These are phyloP conservation scores for Melinaea marsaeus DNA, from an alignment of 2,888 invertebrate species.

Conservation along the genomic window DNA sequence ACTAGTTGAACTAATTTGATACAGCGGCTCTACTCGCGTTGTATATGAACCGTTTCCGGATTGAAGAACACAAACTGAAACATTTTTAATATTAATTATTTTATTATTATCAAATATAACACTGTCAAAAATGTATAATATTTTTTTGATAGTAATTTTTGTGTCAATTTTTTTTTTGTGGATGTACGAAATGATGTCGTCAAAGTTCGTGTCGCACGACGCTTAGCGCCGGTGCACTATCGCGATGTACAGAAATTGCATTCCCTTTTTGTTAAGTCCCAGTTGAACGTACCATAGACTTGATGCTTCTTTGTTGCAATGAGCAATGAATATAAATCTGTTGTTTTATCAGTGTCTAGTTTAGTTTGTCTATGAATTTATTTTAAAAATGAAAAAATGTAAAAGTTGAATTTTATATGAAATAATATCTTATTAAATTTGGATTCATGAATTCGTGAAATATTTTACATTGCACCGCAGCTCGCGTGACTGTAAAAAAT, in stretches of 20 bases:
- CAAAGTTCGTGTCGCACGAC: conserved; percentile 15
- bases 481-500: conserved; percentile 33
- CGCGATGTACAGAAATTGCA: conserved; percentile 13
- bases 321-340: conserved; percentile 1
- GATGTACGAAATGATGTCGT: conserved; percentile 10
- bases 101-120: too few species aligned
- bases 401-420: not conserved
- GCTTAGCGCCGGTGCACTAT: conserved; percentile 18
- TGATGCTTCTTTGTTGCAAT: conserved; percentile 2
- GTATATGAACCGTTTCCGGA: too few species aligned
- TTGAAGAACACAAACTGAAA: too few species aligned
- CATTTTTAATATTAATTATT: too few species aligned
- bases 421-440: conserved; percentile 9
- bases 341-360: not conserved
- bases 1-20: too few species aligned
- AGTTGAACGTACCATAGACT: not conserved
- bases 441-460: conserved; percentile 34
- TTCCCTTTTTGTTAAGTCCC: conserved; percentile 7
- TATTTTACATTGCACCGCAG: conserved; percentile 30
- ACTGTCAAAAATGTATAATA: too few species aligned
- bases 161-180: conserved; percentile 2
- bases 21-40: too few species aligned
- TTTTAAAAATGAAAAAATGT: not conserved
- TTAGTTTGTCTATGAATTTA: not conserved
- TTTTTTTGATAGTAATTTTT: not conserved